A percentile compares a stretch with the other conserved stretches of the same genome.
Evolutionary conservation across 2,113 vertebrate genomes (phyloP).

Genomic region (Entomyzon cyanotis): DNA sequence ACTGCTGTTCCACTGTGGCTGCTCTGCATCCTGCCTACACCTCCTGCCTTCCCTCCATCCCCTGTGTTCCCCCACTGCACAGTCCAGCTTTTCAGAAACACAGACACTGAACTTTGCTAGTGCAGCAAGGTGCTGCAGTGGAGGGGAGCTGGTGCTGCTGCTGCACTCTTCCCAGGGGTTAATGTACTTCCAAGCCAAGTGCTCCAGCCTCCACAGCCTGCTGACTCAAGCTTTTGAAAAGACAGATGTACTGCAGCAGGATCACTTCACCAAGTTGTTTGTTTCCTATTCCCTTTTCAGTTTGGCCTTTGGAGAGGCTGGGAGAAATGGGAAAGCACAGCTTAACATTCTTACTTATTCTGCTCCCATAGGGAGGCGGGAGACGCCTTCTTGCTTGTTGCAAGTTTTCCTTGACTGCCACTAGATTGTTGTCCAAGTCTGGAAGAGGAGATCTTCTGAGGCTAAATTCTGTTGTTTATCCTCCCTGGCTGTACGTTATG

Average conservation of each 20-base stretch:
- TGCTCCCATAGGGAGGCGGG: neutral
- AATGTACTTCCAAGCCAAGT: neutral
- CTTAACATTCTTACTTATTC: neutral
- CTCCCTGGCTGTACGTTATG: neutral
- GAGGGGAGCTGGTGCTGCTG: neutral
- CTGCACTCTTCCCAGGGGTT: neutral
- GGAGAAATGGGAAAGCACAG: neutral
- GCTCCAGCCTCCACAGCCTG: neutral
- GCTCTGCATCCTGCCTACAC: neutral
- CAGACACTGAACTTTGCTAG: neutral
- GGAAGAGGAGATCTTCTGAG: neutral
- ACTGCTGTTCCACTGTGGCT: accelerated
- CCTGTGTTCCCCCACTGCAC: neutral
- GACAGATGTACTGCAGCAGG: neutral
- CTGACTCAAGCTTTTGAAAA: neutral
- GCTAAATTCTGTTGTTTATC: neutral
- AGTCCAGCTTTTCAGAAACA: neutral
- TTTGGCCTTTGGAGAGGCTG: neutral
- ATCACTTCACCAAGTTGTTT: neutral
- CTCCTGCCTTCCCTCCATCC: neutral
- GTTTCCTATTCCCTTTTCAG: neutral
- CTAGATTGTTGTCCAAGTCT: neutral
- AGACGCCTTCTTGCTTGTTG: neutral
- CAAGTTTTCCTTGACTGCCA: neutral
- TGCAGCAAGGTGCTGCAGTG: neutral